Evolutionary conservation across 2,797 vertebrate species (phyloP), one percentile per base, ranked within the genome.

Genomic region (Aldrovandia affinis): DNA sequence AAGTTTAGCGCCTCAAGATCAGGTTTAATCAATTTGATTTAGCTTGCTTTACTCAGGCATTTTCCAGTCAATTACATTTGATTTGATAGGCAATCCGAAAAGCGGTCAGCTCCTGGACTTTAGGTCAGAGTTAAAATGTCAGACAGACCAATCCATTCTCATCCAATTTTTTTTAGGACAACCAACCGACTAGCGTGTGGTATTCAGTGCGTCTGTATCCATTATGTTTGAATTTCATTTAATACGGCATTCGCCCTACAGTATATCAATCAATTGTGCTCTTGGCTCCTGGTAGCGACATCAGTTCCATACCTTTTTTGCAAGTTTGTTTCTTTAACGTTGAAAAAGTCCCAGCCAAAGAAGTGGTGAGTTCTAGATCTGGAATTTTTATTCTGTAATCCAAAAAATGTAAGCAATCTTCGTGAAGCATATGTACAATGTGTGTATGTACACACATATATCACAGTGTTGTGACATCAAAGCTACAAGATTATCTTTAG

Each of bases 11-110:
- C 57, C 63, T 68, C 59, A n/a, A 78, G 47, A 80, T 61, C 78
- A 10, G 18, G 47, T 80, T 61, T 77, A 79, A 83, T 78, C 83
- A 63, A 47, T 47, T 8, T 25, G 20, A 77, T 80, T 77, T 78
- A n/a, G 83, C 36, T 84, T 80, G 78, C 78, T 70, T 84, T 80
- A 80, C 61, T 80, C 83, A 36, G 36, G 78, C 57, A 47, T 63
- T 78, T 80, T 84, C 83, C 44, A 63, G 61, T 80, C 78, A 80
- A 68, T 68, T 84, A 84, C 50, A 84, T 84, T 55, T 84, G 83
- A 70, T 79, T 59, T 78, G 2, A 25, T 68, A 5, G 25, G 77
- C 59, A 20, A 54, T 44, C 81, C 36, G 81, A 82, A 39, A 82
- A 47, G 63, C 81, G 75, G 68, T 65, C 81, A 73, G 54, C 73